Evolutionary conservation across 2,113 vertebrate species (phyloP), one percentile per base, ranked within the genome.

Genomic region (Eolophus roseicapilla): DNA sequence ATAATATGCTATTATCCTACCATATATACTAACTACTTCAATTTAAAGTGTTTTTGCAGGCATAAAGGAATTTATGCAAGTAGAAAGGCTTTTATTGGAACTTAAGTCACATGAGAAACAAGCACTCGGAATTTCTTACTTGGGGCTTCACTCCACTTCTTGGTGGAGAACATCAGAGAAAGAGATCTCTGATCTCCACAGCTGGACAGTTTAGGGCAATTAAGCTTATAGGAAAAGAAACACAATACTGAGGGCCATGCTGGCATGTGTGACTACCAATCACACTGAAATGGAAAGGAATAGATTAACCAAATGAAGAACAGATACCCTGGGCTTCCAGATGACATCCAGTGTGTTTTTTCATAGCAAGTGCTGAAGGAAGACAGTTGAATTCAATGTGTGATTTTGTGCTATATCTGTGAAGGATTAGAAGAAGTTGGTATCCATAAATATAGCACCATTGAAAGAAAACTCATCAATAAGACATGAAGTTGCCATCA

Each of bases 231-330:
- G 50, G 47, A 92, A 92, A 93, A 78, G 83, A 94, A 93, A 93
- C 24, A 78, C 64, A 84, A 91, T 39, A 75, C 80, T 73, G 15
- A 31, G 80, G 49, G 76, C 57, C 31, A 57, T 6, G 53, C 41
- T 49, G 71, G 65, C 29, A 5, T 20, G 62, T 71, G 39, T 82
- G 86, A 64, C 60, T 71, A 46, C 64, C 16, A 24, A 74, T 68
- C 39, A 68, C 69, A 71, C 29, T 55, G 76, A 93, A 88, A 83
- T 8, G 50, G 77, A 91, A 89, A 95, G 80, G 65, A 96, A 91
- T 75, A 90, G 50, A 93, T 92, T 78, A 97, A 92, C 25, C 64
- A 93, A 88, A 92, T 55, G 47, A 94, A 94, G 83, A 86, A 75
- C 46, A 71, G 80, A 91, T 9, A 91, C 24, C 9, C 69, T 35